Percentiles rank a stretch among this genome's conserved stretches.
phyloP scores from a whole-genome alignment of 2,113 vertebrate genomes.

The Heterotilapia buettikoferi region DNA sequence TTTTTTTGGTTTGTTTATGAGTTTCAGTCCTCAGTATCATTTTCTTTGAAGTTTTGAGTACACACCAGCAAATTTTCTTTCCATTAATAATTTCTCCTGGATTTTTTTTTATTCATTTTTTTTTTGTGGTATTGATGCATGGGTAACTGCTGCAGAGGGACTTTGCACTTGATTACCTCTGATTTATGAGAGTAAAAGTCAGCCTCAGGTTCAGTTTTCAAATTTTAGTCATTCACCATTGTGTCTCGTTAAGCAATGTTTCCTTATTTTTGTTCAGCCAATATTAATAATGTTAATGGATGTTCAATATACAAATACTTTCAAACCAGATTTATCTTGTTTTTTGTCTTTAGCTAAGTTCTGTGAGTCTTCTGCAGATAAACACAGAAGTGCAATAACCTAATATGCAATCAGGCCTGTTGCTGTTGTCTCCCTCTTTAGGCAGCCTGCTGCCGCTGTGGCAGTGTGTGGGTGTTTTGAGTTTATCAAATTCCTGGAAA shows the following conservation, averaged over 20 bases:
- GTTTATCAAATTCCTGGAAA: slow-evolving; percentile 11
- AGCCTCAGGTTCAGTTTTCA: slow-evolving; percentile 11
- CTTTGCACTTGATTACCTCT: not conserved
- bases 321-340: not conserved
- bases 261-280: not conserved
- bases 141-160: not conserved
- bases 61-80: not conserved
- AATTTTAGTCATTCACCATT: slow-evolving; percentile 5
- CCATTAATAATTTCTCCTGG: not conserved
- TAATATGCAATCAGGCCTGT: not conserved
- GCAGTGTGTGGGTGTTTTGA: not conserved
- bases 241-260: not conserved
- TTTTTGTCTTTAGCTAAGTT: not conserved
- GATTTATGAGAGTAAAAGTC: slow-evolving; percentile 22
- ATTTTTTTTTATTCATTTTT: not conserved
- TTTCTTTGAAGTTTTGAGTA: not conserved
- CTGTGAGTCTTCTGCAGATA: not conserved
- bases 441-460: not conserved
- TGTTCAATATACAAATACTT: not conserved
- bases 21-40: not conserved
- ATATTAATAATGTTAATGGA: not conserved
- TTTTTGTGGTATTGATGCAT: slow-evolving; percentile 15
- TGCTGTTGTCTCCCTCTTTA: not conserved
- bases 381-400: not conserved
- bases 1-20: not conserved